Percentiles rank a stretch among this genome's conserved stretches.
phyloP scores from a whole-genome alignment of 2,797 vertebrate genomes.

The Simalia tracyae region DNA sequence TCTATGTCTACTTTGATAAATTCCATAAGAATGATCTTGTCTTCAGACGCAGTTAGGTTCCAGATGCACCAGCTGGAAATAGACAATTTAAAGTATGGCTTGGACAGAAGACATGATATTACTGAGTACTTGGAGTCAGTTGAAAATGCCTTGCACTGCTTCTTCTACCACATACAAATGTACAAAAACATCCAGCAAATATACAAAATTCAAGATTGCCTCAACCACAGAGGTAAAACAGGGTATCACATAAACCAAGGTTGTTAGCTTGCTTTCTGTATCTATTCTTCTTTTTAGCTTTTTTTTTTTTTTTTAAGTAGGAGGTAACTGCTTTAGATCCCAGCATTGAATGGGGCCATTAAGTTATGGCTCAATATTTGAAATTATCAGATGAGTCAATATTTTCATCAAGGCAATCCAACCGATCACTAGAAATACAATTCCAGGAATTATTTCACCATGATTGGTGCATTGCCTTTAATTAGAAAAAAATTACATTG shows the following conservation, averaged over 20 bases:
- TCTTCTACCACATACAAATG: not conserved
- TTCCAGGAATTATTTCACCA: not conserved
- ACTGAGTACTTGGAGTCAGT: not conserved
- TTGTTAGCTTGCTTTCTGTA: not conserved
- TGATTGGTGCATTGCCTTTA: not conserved
- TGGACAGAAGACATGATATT: not conserved
- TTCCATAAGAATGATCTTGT: constrained; percentile 17
- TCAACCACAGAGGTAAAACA: not conserved
- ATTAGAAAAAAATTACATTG: not conserved
- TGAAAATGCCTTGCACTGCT: not conserved
- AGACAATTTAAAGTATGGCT: not conserved
- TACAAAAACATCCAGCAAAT: not conserved
- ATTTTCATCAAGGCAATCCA: not conserved
- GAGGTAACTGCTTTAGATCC: not conserved
- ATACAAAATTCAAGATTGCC: not conserved
- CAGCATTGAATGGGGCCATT: not conserved
- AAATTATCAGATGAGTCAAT: not conserved
- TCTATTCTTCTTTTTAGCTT: not conserved
- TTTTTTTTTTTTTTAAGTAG: not conserved
- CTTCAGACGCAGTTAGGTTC: constrained; percentile 7
- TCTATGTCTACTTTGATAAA: constrained; percentile 24
- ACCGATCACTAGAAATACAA: not conserved
- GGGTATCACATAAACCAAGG: not conserved
- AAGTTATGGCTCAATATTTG: not conserved
- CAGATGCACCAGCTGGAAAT: constrained; percentile 39